phyloP scores from a whole-genome alignment of 2,113 vertebrate genomes.

The Agapornis roseicollis region DNA sequence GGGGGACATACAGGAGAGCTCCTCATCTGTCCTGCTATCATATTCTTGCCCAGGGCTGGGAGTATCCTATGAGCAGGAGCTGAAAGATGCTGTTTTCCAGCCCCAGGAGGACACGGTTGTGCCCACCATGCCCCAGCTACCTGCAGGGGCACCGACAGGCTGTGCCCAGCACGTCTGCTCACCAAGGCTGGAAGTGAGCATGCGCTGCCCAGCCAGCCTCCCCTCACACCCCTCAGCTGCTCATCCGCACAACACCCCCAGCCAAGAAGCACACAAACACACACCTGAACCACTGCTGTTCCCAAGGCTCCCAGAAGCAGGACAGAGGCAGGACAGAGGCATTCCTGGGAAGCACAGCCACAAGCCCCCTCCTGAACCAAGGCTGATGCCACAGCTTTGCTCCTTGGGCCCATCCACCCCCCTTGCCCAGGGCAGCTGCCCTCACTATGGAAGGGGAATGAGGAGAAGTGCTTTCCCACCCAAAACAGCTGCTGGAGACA shows the following conservation, averaged over 20 bases:
- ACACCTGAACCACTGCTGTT: background rate
- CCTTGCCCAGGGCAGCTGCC: background rate
- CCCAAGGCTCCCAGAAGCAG: background rate
- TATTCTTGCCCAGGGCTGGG: background rate
- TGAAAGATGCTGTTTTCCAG: background rate
- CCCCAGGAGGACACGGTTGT: fast-evolving
- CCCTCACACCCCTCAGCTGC: background rate
- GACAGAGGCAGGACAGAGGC: background rate
- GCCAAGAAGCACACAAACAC: fast-evolving
- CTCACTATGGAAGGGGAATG: background rate
- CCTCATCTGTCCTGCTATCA: fast-evolving
- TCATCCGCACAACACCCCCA: fast-evolving
- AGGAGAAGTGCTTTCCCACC: background rate
- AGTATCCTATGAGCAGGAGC: background rate
- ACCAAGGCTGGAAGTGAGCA: fast-evolving
- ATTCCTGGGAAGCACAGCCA: background rate
- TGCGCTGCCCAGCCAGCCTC: background rate
- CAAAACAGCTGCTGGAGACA: background rate
- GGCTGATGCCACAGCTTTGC: background rate
- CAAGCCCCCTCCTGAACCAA: fast-evolving
- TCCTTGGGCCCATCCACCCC: background rate
- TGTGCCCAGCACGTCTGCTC: background rate
- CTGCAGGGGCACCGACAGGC: fast-evolving
- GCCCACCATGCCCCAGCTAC: fast-evolving
- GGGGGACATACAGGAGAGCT: fast-evolving